Evolutionary conservation across 2,888 invertebrate genomes (phyloP).

Genomic region (Lottia gigantea): DNA sequence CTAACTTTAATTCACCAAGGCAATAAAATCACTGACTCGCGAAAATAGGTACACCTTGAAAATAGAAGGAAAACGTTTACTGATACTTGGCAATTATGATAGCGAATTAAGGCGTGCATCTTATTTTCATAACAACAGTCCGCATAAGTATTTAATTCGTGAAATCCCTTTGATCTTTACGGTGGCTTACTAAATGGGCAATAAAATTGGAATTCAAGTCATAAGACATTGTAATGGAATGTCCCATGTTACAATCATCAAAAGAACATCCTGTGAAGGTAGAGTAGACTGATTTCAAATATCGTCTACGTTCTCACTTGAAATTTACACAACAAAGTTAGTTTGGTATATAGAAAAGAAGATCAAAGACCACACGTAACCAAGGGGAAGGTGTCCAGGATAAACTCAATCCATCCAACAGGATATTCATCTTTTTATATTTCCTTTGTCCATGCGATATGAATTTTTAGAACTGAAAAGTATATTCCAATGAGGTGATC

Average conservation of each 20-base stretch:
- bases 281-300: background rate
- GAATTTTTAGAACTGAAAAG: too few species aligned
- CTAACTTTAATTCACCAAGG: background rate
- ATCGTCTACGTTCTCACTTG: background rate
- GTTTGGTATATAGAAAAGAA: background rate
- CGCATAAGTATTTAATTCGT: background rate
- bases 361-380: slow-evolving; percentile 9
- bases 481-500: too few species aligned
- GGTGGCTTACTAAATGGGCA: slow-evolving; percentile 4
- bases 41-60: slow-evolving; percentile 8
- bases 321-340: slow-evolving; percentile 9
- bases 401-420: too few species aligned
- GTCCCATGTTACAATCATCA: background rate
- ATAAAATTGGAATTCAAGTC: slow-evolving; percentile 8
- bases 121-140: slow-evolving; percentile 7
- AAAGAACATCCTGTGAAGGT: slow-evolving; percentile 3
- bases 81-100: slow-evolving; percentile 6
- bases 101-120: slow-evolving; percentile 5
- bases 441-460: too few species aligned
- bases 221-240: slow-evolving; percentile 8
- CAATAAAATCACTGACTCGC: slow-evolving; percentile 6
- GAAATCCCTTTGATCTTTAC: background rate
- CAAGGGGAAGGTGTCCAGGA: too few species aligned
- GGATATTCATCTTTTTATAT: too few species aligned
- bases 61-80: slow-evolving; percentile 1